Percentiles rank a stretch among this genome's conserved stretches.
These are phyloP conservation scores for Tiaroga cobitis DNA, from an alignment of 2,797 vertebrate species.

Conservation along the genomic window DNA sequence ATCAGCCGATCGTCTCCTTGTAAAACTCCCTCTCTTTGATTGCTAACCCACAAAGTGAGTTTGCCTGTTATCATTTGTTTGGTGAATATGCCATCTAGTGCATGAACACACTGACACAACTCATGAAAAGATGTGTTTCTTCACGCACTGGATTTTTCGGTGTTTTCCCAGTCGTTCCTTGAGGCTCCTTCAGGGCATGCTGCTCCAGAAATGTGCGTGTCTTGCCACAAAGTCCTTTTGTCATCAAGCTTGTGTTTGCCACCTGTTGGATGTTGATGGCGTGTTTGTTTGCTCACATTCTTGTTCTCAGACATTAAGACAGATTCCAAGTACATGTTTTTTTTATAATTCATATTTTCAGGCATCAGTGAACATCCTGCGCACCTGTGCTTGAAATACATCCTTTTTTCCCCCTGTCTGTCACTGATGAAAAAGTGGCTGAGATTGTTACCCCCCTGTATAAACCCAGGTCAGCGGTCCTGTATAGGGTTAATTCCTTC, in stretches of 20 bases:
- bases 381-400: not conserved
- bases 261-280: constrained; percentile 11
- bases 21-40: constrained; percentile 43
- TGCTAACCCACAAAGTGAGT: constrained; percentile 17
- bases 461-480: constrained; percentile 37
- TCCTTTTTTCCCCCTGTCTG: not conserved
- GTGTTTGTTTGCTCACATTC: not conserved
- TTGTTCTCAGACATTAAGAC: not conserved
- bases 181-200: constrained; percentile 50
- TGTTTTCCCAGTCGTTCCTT: constrained; percentile 38
- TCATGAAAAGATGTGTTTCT: constrained; percentile 42
- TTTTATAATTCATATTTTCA: not conserved
- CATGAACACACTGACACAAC: constrained; percentile 51
- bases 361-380: not conserved
- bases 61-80: constrained; percentile 56
- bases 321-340: not conserved
- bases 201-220: constrained; percentile 22
- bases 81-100: constrained; percentile 57
- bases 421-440: not conserved
- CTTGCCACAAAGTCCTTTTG: constrained; percentile 28
- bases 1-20: constrained; percentile 4
- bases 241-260: constrained; percentile 19
- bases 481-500: constrained; percentile 52
- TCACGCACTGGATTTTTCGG: constrained; percentile 24
- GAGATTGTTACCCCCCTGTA: constrained; percentile 22